Percentiles rank a stretch among this genome's conserved stretches.
phyloP scores from a whole-genome alignment of 2,113 vertebrate genomes.

The Nerophis ophidion region DNA sequence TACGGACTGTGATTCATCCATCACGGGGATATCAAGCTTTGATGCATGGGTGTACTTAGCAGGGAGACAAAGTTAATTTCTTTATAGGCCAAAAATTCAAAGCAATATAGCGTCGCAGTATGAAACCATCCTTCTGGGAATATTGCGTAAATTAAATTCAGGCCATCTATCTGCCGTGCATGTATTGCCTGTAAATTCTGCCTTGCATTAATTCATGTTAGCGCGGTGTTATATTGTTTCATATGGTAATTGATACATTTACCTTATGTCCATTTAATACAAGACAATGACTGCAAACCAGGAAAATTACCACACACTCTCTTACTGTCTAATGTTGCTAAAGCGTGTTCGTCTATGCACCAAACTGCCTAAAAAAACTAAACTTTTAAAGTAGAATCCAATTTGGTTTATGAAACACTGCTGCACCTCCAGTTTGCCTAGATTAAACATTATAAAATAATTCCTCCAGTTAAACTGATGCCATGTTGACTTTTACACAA shows the following conservation, averaged over 20 bases:
- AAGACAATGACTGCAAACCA: too few species aligned
- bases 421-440: too few species aligned
- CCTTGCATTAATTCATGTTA: conserved; percentile 49
- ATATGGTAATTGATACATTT: conserved; percentile 22
- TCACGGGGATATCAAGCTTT: conserved; percentile 76
- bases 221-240: conserved; percentile 36
- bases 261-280: background rate
- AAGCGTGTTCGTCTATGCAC: too few species aligned
- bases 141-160: conserved; percentile 75
- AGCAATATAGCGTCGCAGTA: conserved; percentile 63
- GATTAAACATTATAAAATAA: too few species aligned
- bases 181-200: conserved; percentile 50
- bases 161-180: conserved; percentile 66
- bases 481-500: too few species aligned
- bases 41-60: conserved; percentile 80
- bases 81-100: conserved; percentile 74
- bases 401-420: too few species aligned
- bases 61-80: conserved; percentile 80
- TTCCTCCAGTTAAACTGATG: too few species aligned
- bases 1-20: conserved; percentile 83
- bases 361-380: too few species aligned
- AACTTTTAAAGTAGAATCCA: too few species aligned
- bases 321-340: too few species aligned
- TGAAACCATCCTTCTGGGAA: conserved; percentile 69
- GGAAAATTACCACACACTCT: too few species aligned